These are phyloP conservation scores for Aspidiotus destructor DNA, from an alignment of 2,888 invertebrate species.

Conservation along the genomic window DNA sequence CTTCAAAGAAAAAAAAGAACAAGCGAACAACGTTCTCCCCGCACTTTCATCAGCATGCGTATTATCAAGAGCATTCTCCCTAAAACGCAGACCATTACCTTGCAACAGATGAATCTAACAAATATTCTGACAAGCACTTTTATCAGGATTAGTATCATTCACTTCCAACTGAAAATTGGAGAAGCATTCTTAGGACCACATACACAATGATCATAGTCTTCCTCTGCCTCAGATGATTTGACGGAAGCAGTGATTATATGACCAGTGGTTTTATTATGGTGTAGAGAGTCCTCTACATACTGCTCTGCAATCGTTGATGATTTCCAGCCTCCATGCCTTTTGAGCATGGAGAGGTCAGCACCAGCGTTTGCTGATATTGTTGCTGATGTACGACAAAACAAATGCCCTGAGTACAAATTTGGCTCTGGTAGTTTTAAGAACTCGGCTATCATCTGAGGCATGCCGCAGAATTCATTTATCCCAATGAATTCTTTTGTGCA, in stretches of 20 bases:
- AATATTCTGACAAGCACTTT: too few relatives aligned
- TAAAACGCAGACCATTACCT: too few relatives aligned
- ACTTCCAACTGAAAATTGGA: too few relatives aligned
- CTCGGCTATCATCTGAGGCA: constrained; percentile 36
- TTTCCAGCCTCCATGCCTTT: constrained; percentile 35
- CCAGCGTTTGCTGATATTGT: constrained; percentile 36
- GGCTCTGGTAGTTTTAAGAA: constrained; percentile 36
- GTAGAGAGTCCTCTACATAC: not conserved
- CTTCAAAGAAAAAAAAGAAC: too few relatives aligned
- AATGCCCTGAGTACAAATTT: constrained; percentile 36
- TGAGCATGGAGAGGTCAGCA: constrained; percentile 33
- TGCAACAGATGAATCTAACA: too few relatives aligned
- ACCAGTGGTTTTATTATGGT: not conserved
- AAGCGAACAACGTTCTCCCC: too few relatives aligned
- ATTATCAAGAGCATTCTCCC: too few relatives aligned
- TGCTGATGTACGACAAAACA: constrained; percentile 35
- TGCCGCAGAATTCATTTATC: constrained; percentile 36
- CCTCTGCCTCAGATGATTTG: not conserved
- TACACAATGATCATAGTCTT: not conserved
- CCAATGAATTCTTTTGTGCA: constrained; percentile 35
- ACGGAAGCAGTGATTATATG: not conserved
- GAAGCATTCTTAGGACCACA: too few relatives aligned
- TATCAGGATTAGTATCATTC: too few relatives aligned
- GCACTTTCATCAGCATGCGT: too few relatives aligned
- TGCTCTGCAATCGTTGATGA: not conserved